Base-by-base conservation (phyloP, 2,113 vertebrate genomes). In the Arenaria interpres region DNA sequence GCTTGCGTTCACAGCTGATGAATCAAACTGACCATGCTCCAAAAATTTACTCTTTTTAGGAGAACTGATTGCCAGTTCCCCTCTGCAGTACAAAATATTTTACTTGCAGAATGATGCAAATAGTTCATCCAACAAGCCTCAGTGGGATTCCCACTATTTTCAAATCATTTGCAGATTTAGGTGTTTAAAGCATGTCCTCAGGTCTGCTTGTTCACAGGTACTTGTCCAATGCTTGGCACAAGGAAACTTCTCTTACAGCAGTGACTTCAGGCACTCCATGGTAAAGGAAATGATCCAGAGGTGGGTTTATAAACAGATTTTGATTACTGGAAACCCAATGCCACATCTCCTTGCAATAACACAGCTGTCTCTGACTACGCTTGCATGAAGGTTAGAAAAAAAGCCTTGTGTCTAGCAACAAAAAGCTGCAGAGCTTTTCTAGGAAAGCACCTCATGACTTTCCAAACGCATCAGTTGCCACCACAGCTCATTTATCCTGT, bases 1-100 rank as follows among this genome's bases (percentile, higher is more conserved):
- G 59, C 33, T 60, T 64, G 7, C 19, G 6, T n/a, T 50, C 28
- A 41, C 25, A 23, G 32, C 54, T 73, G 22, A 83, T 39, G 9
- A 88, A 62, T 35, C 19, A 39, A 88, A 84, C 7, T 1, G 19
- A 20, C 7, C 0, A 0, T 27, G 5, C 35, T 80, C 32, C 37
- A 88, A 46, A 76, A 17, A 64, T 28, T 33, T 39, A 14, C 12
- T 54, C 6, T 15, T 64, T 76, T 28, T 33, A 56, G 59, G 51
- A 82, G 41, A 90, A 18, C 12, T 1, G 2, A 15, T 0, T 59
- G 71, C 22, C 41, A 37, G 59, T 39, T 69, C 25, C 37, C 27
- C 7, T 37, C n/a, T 4, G 14, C 78, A 28, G 32, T 48, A 24
- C 25, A 57, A 68, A 68, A 14, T 43, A 50, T 14, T 41, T 51